phyloP scores from a whole-genome alignment of 2,113 vertebrate genomes.

The Cheirogaleus medius region DNA sequence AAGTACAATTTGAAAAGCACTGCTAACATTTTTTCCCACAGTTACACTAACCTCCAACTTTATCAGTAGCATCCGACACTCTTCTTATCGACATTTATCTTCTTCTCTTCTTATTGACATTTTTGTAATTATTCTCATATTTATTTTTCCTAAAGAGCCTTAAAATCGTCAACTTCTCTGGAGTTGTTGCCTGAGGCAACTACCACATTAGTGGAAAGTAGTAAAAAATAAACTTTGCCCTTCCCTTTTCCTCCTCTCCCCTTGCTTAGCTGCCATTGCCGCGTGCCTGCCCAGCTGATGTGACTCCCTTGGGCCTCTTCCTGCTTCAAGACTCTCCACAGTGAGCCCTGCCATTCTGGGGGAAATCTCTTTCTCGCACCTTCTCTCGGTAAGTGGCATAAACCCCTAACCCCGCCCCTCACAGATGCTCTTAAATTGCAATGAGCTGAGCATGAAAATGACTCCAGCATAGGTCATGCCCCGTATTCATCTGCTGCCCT shows the following conservation, averaged over 20 bases:
- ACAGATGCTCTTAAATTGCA: background rate
- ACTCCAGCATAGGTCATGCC: accelerated
- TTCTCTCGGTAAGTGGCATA: background rate
- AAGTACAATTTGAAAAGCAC: background rate
- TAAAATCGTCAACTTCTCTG: background rate
- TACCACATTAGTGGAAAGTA: background rate
- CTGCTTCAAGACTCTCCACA: accelerated
- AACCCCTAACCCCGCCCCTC: background rate
- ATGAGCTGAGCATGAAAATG: background rate
- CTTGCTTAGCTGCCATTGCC: too few relatives aligned
- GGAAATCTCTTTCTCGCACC: background rate
- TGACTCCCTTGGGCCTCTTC: background rate
- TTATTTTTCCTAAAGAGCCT: background rate
- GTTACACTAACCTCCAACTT: background rate
- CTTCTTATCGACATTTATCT: background rate
- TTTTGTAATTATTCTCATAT: background rate
- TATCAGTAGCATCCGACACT: background rate
- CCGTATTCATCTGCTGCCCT: background rate
- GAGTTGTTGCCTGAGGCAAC: background rate
- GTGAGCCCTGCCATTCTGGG: too few relatives aligned
- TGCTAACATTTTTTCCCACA: background rate
- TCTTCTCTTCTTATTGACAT: background rate
- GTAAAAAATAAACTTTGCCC: background rate
- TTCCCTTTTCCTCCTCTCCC: too few relatives aligned
- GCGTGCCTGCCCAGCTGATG: accelerated